Percentiles rank a stretch among this genome's conserved stretches.
These are phyloP conservation scores for Drepana arcuata DNA, from an alignment of 1,140 invertebrate species.

Conservation along the genomic window DNA sequence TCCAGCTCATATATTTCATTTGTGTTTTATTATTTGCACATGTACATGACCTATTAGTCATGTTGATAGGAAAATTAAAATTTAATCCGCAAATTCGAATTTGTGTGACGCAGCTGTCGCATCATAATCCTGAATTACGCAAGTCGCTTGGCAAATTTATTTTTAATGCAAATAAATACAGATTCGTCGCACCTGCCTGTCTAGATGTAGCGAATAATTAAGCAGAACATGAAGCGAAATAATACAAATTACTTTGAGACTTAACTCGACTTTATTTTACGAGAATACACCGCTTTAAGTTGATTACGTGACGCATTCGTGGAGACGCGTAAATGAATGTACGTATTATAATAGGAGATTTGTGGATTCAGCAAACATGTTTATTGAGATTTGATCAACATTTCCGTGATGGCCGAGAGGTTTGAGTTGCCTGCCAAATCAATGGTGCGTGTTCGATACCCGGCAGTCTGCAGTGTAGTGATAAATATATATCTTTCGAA, in stretches of 20 bases:
- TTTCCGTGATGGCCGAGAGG: too few relatives aligned
- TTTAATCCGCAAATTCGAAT: conserved; percentile 43
- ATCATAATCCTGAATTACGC: conserved; percentile 48
- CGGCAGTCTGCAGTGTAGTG: too few relatives aligned
- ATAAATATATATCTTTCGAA: too few relatives aligned
- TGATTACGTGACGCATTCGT: conserved; percentile 23
- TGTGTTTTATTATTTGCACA: conserved; percentile 5
- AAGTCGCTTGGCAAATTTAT: conserved; percentile 51
- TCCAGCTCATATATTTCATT: neutral
- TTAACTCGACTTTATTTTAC: conserved; percentile 36
- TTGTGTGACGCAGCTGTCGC: conserved; percentile 45
- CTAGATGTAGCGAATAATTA: conserved; percentile 52
- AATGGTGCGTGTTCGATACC: too few relatives aligned
- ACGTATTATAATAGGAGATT: too few relatives aligned
- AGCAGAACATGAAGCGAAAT: conserved; percentile 43
- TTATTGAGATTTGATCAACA: too few relatives aligned
- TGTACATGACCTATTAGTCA: conserved; percentile 23
- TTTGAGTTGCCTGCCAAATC: too few relatives aligned
- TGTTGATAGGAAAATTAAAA: conserved; percentile 29
- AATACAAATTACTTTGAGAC: conserved; percentile 46
- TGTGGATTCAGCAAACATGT: too few relatives aligned
- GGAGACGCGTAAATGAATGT: conserved; percentile 18
- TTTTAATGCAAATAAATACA: conserved; percentile 67
- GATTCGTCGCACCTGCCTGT: conserved; percentile 58
- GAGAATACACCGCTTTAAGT: conserved; percentile 26